These are phyloP conservation scores for Brachyrhaphis roseni DNA, from an alignment of 2,797 vertebrate genomes.

Conservation along the genomic window DNA sequence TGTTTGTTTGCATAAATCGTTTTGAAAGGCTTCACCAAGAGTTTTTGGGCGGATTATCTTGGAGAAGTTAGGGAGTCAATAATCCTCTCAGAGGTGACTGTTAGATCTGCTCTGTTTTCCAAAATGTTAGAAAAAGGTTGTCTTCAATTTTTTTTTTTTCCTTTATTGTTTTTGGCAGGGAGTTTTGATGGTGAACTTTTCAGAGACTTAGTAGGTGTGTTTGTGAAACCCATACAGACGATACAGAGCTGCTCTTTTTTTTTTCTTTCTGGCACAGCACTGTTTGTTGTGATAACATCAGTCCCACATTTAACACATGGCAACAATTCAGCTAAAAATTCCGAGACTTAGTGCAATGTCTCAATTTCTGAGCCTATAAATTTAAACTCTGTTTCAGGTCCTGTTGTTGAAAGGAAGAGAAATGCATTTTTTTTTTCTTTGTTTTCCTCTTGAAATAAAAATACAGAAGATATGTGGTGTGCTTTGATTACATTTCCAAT, in stretches of 20 bases:
- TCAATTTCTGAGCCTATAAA: slow-evolving; percentile 62
- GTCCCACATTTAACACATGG: slow-evolving; percentile 65
- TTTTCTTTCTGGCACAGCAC: slow-evolving; percentile 62
- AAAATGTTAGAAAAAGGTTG: slow-evolving; percentile 51
- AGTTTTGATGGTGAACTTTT: slow-evolving; percentile 67
- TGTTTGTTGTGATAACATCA: slow-evolving; percentile 75
- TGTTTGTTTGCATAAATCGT: slow-evolving; percentile 98
- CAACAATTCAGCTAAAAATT: slow-evolving; percentile 67
- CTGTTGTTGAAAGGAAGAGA: slow-evolving; percentile 47
- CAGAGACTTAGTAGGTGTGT: slow-evolving; percentile 37
- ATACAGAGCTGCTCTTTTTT: slow-evolving; percentile 52
- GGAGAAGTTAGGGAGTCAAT: slow-evolving; percentile 77
- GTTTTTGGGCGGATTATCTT: slow-evolving; percentile 88
- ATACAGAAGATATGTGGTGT: slow-evolving; percentile 41
- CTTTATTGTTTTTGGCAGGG: slow-evolving; percentile 57
- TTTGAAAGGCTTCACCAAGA: slow-evolving; percentile 94
- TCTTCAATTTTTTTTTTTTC: slow-evolving; percentile 64
- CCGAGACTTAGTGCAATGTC: slow-evolving; percentile 50
- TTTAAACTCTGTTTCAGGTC: slow-evolving; percentile 64
- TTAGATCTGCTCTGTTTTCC: slow-evolving; percentile 72
- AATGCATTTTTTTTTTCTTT: slow-evolving; percentile 33
- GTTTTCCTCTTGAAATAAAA: slow-evolving; percentile 58
- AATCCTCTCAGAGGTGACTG: slow-evolving; percentile 77
- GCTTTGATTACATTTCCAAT: slow-evolving; percentile 48
- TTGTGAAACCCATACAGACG: slow-evolving; percentile 24